phyloP scores from a whole-genome alignment of 2,113 vertebrate genomes.

The Ptyas mucosa region DNA sequence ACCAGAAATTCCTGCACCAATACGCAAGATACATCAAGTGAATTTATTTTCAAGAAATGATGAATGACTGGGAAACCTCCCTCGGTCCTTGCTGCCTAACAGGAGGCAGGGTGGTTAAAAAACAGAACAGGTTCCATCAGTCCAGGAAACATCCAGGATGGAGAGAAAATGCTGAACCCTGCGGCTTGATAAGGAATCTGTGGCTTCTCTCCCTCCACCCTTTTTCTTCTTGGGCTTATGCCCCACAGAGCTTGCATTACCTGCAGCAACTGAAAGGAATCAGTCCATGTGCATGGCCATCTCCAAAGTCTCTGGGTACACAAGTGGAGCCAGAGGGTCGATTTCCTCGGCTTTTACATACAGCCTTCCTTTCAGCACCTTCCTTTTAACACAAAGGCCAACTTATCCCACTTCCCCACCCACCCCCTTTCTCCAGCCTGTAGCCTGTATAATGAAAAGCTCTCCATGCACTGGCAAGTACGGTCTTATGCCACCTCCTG shows the following conservation, averaged over 20 bases:
- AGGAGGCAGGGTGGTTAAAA: background rate
- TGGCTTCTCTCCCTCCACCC: conserved; percentile 41
- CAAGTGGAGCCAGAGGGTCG: conserved; percentile 79
- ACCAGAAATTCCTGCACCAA: background rate
- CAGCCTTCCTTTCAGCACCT: conserved; percentile 86
- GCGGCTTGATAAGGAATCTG: conserved; percentile 25
- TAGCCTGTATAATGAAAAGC: conserved; percentile 78
- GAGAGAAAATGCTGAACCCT: background rate
- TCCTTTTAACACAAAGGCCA: conserved; percentile 85
- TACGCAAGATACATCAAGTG: background rate
- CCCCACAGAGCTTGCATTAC: conserved; percentile 62
- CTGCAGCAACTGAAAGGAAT: conserved; percentile 69
- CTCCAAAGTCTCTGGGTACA: conserved; percentile 69
- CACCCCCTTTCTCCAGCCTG: conserved; percentile 54
- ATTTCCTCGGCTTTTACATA: conserved; percentile 77
- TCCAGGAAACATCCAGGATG: background rate
- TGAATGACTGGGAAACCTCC: background rate
- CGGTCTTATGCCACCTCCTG: conserved; percentile 70
- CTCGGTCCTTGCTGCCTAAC: background rate
- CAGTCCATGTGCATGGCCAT: conserved; percentile 54
- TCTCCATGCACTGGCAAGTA: conserved; percentile 76
- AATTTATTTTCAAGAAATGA: background rate
- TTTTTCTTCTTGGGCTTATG: conserved; percentile 23
- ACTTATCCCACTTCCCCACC: conserved; percentile 75
- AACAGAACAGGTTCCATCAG: background rate